Conservation (phyloP, 2,888 invertebrate genomes). For the Caradrina kadenii region DNA sequence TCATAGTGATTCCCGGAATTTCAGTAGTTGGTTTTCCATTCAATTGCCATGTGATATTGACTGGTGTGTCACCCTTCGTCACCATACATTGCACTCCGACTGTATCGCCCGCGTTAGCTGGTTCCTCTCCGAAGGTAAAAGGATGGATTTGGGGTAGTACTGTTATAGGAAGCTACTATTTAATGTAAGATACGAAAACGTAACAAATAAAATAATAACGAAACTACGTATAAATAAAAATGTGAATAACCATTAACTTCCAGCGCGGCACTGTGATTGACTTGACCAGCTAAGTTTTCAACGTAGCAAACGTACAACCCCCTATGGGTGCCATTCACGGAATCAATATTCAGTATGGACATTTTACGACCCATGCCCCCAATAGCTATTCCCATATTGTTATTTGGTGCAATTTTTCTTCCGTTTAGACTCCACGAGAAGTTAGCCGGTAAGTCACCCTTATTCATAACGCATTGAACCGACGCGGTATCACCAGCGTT, state of each 20-base stretch:
- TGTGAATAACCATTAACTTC: conserved; percentile 92
- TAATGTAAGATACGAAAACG: conserved; percentile 49
- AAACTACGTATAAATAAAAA: conserved; percentile 66
- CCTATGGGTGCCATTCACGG: conserved; percentile 92
- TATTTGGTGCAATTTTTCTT: conserved; percentile 87
- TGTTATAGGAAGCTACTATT: conserved; percentile 74
- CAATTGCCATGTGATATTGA: conserved; percentile 94
- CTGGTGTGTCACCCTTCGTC: conserved; percentile 94
- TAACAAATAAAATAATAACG: conserved; percentile 53
- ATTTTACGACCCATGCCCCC: conserved; percentile 92
- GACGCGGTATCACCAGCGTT: conserved; percentile 94
- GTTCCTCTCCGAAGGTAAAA: conserved; percentile 94
- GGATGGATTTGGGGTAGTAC: conserved; percentile 95
- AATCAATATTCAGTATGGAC: conserved; percentile 93
- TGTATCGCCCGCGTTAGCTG: conserved; percentile 94
- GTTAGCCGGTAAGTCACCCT: conserved; percentile 95
- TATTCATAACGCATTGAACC: conserved; percentile 93
- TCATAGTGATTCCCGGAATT: conserved; percentile 90
- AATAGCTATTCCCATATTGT: conserved; percentile 90
- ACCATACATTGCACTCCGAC: conserved; percentile 94
- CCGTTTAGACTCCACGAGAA: conserved; percentile 93
- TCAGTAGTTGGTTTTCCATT: conserved; percentile 91
- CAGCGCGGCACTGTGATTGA: conserved; percentile 92
- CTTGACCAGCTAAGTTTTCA: conserved; percentile 92
- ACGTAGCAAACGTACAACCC: conserved; percentile 94